Evolutionary conservation across 2,888 invertebrate species (phyloP), one percentile per base, ranked within the genome.

Genomic region (Drosophila monieri): DNA sequence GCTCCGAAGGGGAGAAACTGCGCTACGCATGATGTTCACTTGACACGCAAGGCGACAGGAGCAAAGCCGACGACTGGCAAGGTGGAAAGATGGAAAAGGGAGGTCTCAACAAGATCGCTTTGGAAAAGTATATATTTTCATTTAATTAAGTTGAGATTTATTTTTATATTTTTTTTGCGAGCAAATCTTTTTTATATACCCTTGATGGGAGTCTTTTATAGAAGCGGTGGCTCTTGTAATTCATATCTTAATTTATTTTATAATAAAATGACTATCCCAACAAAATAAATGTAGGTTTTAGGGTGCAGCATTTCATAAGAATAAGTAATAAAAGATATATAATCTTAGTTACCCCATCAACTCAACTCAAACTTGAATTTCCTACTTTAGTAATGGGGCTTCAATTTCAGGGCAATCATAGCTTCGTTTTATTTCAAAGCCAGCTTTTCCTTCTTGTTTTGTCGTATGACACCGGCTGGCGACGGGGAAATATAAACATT

Each of bases 11-110:
- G 61, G 54, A 73, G 69, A 76, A 73, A 68, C 71, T 88, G 76
- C 74, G 85, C 88, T 87, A 85, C 89, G 88, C 84, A 83, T 90
- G 90, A 89, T 90, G 90, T 90, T 88, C 86, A 80, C 65, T 85
- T 89, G 90, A 89, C 89, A 89, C 90, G 89, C 89, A 89, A 89
- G 77, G 79, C 68, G 48, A 57, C 62, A 70, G 66, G 53, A 59
- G 55, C 52, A 35, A 30, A 53, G 53, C n/a, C 49, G 52, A 27
- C 27, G 64, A 57, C 55, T 39, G 46, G 27, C n/a, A 12, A 39
- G 44, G 21, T 47, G 47, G 30, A 43, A 49, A 35, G 23, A 23
- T 37, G 48, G 37, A 43, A 21, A 21, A 21, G n/a, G 64, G 53
- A 35, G 27, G 56, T 18, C 47, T 25, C 72, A 39, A 59, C 75